A percentile compares a stretch with the other conserved stretches of the same genome.
These are phyloP conservation scores for Ecdyonurus torrentis DNA, from an alignment of 2,888 invertebrate species.

Conservation along the genomic window DNA sequence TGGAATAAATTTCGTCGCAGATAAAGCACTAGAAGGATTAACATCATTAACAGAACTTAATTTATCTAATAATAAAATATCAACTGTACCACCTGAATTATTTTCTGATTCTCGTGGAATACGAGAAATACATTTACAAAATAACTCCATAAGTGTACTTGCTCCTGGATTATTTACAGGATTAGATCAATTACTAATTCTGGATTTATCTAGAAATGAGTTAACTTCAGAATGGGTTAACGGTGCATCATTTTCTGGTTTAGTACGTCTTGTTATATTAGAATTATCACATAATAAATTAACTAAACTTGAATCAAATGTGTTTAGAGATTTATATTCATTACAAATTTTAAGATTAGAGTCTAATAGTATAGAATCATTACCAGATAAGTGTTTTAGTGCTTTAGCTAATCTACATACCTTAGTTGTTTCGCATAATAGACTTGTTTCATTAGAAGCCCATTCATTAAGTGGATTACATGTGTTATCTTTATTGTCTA, in stretches of 20 bases:
- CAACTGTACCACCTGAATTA: slow-evolving; percentile 63
- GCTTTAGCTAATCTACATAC: slow-evolving; percentile 64
- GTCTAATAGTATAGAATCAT: slow-evolving; percentile 56
- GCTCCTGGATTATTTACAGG: slow-evolving; percentile 66
- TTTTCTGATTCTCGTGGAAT: slow-evolving; percentile 62
- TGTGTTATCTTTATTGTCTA: slow-evolving; percentile 54
- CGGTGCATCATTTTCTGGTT: slow-evolving; percentile 58
- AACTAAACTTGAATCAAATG: slow-evolving; percentile 50
- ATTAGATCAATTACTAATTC: slow-evolving; percentile 51
- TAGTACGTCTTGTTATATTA: slow-evolving; percentile 56
- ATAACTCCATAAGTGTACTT: slow-evolving; percentile 64
- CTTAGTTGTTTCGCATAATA: slow-evolving; percentile 63
- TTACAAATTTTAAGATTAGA: slow-evolving; percentile 64
- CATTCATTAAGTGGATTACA: slow-evolving; percentile 60
- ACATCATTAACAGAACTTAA: slow-evolving; percentile 53
- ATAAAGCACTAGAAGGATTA: slow-evolving; percentile 60
- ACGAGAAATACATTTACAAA: slow-evolving; percentile 63
- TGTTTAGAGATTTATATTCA: slow-evolving; percentile 61
- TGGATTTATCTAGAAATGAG: slow-evolving; percentile 64
- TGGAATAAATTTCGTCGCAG: slow-evolving; percentile 55
- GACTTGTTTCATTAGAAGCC: slow-evolving; percentile 53
- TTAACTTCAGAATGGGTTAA: slow-evolving; percentile 69
- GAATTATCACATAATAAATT: slow-evolving; percentile 63
- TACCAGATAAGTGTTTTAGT: slow-evolving; percentile 63
- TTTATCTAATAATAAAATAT: slow-evolving; percentile 63